Evolutionary conservation across 2,888 invertebrate genomes (phyloP).

Genomic region (Ectropis crepuscularia): DNA sequence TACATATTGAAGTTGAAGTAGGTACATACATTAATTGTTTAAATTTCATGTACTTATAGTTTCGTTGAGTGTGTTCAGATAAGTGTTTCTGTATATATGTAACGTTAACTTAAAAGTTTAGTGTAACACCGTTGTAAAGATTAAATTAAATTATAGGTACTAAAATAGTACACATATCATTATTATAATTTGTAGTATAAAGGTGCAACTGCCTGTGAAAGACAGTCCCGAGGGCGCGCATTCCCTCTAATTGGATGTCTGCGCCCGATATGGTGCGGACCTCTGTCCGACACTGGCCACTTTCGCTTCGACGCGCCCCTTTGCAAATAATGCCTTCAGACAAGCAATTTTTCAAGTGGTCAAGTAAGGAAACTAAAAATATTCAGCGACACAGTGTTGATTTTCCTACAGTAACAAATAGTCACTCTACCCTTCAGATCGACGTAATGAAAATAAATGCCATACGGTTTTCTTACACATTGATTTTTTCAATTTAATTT

Average conservation of each 20-base stretch:
- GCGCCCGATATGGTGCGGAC: conserved; percentile 69
- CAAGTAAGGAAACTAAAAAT: background rate
- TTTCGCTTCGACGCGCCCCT: conserved; percentile 64
- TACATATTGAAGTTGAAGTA: too few relatives aligned
- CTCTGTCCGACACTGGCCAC: conserved; percentile 66
- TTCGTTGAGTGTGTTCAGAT: too few relatives aligned
- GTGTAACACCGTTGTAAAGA: too few relatives aligned
- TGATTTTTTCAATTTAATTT: background rate
- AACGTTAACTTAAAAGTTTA: too few relatives aligned
- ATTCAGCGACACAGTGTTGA: background rate
- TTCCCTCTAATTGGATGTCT: conserved; percentile 82
- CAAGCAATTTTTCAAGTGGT: background rate
- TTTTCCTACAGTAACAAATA: background rate
- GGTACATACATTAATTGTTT: too few relatives aligned
- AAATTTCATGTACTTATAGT: too few relatives aligned
- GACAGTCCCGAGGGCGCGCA: conserved; percentile 63
- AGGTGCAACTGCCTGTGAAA: conserved; percentile 68
- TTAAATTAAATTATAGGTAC: too few relatives aligned
- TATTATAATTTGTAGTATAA: conserved; percentile 38
- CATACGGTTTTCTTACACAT: conserved; percentile 30
- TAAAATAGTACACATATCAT: background rate
- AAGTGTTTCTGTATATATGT: too few relatives aligned
- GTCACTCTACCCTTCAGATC: background rate
- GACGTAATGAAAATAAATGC: background rate
- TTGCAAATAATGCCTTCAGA: conserved; percentile 39